Evolutionary conservation across 2,113 vertebrate genomes (phyloP), one percentile per base, ranked within the genome.

Genomic region (Scomber japonicus): DNA sequence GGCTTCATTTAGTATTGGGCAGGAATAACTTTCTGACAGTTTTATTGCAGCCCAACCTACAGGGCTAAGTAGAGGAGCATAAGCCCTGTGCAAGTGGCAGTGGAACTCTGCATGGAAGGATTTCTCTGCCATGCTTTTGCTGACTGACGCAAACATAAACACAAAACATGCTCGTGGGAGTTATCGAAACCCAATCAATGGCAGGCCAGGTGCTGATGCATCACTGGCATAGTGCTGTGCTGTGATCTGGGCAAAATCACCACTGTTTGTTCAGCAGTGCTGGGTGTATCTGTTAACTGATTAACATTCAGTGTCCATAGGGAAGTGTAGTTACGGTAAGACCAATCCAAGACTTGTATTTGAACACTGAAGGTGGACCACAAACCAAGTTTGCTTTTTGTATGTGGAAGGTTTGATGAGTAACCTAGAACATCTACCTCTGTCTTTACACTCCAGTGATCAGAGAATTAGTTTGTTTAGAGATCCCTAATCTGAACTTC

Each of bases 21-120:
- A 89, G 75, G 78, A 92, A 91, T 82, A 88, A 85, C 80, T 86
- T 81, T 88, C 65, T 93, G 89, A 90, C 85, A 84, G 80, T 86
- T 92, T 90, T 82, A 86, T 70, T 84, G 71, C 35, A 11, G 53
- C 13, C 30, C 61, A 67, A 71, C 72, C 78, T 82, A 19, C 60
- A 71, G 54, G 80, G 72, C 78, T 71, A 63, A 72, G 51, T 55
- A 60, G 53, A 76, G 27, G 74, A 67, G 70, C 45, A 62, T 40
- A 61, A 68, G 57, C 45, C 46, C 66, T 77, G 67, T 75, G 31
- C 16, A 53, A 89, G 73, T 73, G 65, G 62, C 73, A 79, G 77
- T 80, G 48, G 44, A 69, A 14, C 70, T 80, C 27, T 83, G 60
- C 17, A 11, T 70, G 71, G 63, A 88, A 77, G 68, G 84, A 78